Evolutionary conservation across 2,113 vertebrate genomes (phyloP).

Genomic region (Semnopithecus entellus): DNA sequence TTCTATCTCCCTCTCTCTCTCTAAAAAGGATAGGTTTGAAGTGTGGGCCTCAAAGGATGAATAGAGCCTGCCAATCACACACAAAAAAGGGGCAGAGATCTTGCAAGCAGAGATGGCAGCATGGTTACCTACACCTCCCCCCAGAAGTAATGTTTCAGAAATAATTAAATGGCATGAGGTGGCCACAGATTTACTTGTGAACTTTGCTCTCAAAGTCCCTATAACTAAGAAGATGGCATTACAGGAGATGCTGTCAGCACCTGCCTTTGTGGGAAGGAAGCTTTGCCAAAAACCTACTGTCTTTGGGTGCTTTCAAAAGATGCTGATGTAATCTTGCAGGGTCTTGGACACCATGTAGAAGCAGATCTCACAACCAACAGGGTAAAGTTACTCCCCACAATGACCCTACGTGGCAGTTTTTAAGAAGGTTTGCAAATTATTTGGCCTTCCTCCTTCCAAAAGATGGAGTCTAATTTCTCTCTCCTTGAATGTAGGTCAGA

Average conservation of each 20-base stretch:
- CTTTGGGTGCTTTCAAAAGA: constrained; percentile 46
- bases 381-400: neutral
- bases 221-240: neutral
- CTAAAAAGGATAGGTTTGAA: neutral
- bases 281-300: constrained; percentile 25
- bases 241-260: neutral
- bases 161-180: neutral
- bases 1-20: no score
- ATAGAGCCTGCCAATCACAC: neutral
- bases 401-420: neutral
- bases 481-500: neutral
- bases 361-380: neutral
- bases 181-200: neutral
- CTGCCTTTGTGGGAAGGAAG: neutral
- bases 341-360: constrained; percentile 41
- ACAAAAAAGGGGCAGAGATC: neutral
- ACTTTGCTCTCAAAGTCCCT: neutral
- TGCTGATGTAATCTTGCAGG: neutral
- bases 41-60: neutral
- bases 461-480: neutral
- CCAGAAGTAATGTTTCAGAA: neutral
- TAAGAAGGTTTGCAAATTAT: neutral
- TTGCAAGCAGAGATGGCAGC: no score
- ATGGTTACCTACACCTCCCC: no score
- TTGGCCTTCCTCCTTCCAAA: neutral